Evolutionary conservation across 2,113 vertebrate species (phyloP), one percentile per base, ranked within the genome.

Genomic region (Carassius auratus): DNA sequence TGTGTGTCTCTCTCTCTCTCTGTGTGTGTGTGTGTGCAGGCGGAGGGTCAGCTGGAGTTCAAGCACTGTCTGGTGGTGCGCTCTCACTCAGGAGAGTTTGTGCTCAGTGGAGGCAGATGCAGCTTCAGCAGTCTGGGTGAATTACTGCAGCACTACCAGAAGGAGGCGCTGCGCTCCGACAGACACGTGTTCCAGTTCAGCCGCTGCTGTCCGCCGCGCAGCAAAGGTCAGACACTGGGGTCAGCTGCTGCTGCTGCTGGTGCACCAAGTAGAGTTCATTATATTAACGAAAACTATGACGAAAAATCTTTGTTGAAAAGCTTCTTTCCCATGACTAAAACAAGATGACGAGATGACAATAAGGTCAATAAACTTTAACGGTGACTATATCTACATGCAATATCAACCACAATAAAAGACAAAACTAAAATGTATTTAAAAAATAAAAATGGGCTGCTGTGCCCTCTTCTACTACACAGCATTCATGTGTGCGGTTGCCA

Each of bases 131-230:
- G 93, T 36, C 95, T 99, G 85, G 94, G 94, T 90, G 98, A 99
- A 84, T 95, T 99, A 45, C 94, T 99, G 92, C 95, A 96, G 84
- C 98, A 96, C 92, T 99, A 99, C 92, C 97, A 97, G 80, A 99
- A 97, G 93, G 98, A 99, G 95, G 99, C 96, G 23, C 96, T 99
- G 52, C 97, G 97, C 85, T 97, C 96, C 2, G 97, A 99, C 81
- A 97, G 93, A 74, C 95, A 98, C 90, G 96, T 97, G 61, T 99
- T 99, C 92, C 98, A 99, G 93, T 97, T 99, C 90, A 94, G 92
- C 85, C 97, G 96, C 90, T 97, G 97, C 91, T 98, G 96, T 88
- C 96, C 98, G 13, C 98, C 97, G 82, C 96, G 93, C 88, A 91
- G 93, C 36, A 99, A 96, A 97, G 97, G 98, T 99, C 91, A 89